Percentiles rank a stretch among this genome's conserved stretches.
These are phyloP conservation scores for Nebria salina DNA, from an alignment of 2,888 invertebrate genomes.

Conservation along the genomic window DNA sequence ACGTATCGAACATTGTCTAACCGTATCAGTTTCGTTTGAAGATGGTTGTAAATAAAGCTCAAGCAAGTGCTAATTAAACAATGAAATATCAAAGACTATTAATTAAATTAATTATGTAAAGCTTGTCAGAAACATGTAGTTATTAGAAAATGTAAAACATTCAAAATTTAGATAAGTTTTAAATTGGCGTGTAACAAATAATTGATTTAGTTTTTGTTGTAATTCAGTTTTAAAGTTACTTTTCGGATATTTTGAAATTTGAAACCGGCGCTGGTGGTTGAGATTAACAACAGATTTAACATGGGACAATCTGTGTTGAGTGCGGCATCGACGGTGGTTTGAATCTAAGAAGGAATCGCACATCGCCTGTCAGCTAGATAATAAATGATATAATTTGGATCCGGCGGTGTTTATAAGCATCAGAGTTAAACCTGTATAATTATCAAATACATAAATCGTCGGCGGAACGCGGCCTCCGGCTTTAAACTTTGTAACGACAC, in stretches of 20 bases:
- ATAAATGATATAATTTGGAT: constrained; percentile 37
- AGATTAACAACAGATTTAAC: not conserved
- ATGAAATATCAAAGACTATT: too few species aligned
- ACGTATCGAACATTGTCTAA: not conserved
- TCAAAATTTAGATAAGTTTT: too few species aligned
- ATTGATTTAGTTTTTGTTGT: not conserved
- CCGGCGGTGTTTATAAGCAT: constrained; percentile 41
- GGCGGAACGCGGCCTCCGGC: constrained; percentile 41
- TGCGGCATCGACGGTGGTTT: not conserved
- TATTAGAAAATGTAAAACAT: too few species aligned
- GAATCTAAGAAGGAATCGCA: not conserved
- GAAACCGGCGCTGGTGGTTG: not conserved
- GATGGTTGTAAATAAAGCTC: too few species aligned
- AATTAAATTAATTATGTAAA: too few species aligned
- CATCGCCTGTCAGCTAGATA: constrained; percentile 15
- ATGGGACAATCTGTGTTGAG: not conserved
- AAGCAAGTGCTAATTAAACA: too few species aligned
- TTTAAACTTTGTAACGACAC: constrained; percentile 46
- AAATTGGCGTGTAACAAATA: not conserved
- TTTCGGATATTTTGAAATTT: not conserved
- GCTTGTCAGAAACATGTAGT: too few species aligned
- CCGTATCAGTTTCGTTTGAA: not conserved
- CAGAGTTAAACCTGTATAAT: constrained; percentile 43
- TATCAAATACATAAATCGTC: constrained; percentile 44
- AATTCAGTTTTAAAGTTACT: not conserved